Conservation (phyloP, 2,797 vertebrate species). For the Toxotes lorentzi region DNA sequence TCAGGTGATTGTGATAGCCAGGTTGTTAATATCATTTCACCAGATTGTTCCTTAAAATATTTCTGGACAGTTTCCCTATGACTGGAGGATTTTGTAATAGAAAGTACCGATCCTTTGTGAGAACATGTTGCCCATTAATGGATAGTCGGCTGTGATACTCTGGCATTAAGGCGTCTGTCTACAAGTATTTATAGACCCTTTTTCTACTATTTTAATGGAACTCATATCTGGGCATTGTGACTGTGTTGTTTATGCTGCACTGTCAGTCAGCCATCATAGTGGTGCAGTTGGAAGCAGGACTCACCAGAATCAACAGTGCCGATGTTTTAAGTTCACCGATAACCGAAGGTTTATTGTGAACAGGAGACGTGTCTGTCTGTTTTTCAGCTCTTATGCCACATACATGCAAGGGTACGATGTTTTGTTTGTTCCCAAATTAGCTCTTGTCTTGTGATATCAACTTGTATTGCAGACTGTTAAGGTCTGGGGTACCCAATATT, state of each 20-base stretch:
- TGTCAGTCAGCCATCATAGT: not conserved
- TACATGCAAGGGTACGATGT: not conserved
- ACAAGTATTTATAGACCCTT: not conserved
- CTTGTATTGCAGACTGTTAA: not conserved
- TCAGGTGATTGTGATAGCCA: not conserved
- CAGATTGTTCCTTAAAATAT: not conserved
- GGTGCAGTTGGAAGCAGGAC: not conserved
- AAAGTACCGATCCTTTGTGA: not conserved
- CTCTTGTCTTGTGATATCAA: constrained; percentile 5
- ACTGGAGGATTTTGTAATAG: not conserved
- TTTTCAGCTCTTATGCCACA: constrained; percentile 5
- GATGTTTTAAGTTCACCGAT: constrained; percentile 3
- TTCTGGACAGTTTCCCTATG: not conserved
- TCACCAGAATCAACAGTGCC: not conserved
- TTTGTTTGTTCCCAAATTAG: constrained; percentile 3
- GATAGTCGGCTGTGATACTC: not conserved
- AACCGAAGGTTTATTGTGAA: not conserved
- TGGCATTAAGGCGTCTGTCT: not conserved
- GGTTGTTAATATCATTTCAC: not conserved
- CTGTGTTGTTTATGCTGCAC: not conserved
- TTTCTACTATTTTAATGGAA: constrained; percentile 5
- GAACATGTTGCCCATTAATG: not conserved
- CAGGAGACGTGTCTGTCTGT: not conserved
- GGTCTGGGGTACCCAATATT: not conserved
- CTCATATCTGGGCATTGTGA: not conserved